Evolutionary conservation across 2,888 invertebrate species (phyloP), one percentile per base, ranked within the genome.

Genomic region (Phymatocera aterrima): DNA sequence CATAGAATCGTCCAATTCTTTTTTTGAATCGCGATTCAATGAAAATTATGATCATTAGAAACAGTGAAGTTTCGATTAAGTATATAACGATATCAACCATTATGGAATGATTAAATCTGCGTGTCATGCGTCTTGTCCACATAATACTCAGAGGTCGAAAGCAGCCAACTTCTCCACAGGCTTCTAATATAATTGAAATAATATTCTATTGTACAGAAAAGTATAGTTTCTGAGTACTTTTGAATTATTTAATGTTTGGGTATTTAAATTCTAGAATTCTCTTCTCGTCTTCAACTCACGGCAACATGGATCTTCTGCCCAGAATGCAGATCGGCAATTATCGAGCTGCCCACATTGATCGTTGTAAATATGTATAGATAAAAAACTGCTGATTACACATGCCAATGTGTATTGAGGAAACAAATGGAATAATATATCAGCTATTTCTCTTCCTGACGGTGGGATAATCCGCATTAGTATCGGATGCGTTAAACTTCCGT

Each of bases 251-350:
- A 28, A 68, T 31, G 5, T 68, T 46, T 43, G 43, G 43, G 12
- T 18, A 43, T 43, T 10, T 68, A 46, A 24, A 12, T 28, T 68
- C 8, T 21, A 10, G 0, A 48, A 18, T 21, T 70, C 18, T 31
- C 31, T 57, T 48, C 57, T 28, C 28, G 21, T 34, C 28, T 70
- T 18, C 24, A 34, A 78, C 79, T 82, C 72, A 84, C 84, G 81
- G 48, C 84, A 84, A 51, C 84, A 84, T 3, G 83, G 82, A 83
- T 84, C 82, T 43, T 84, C 84, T 10, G 80, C 68, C 43, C 81
- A 80, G 46, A 80, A 80, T 61, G 81, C 79, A 51, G 81, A 82
- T 31, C 77, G 79, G 64, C 84, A 84, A 12, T 68, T 51, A 65
- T 83, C 80, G 1, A 46, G 60, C 6, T 34, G 51, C 8, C 61